Evolutionary conservation across 2,113 vertebrate species (phyloP), one percentile per base, ranked within the genome.

Genomic region (Athene noctua): DNA sequence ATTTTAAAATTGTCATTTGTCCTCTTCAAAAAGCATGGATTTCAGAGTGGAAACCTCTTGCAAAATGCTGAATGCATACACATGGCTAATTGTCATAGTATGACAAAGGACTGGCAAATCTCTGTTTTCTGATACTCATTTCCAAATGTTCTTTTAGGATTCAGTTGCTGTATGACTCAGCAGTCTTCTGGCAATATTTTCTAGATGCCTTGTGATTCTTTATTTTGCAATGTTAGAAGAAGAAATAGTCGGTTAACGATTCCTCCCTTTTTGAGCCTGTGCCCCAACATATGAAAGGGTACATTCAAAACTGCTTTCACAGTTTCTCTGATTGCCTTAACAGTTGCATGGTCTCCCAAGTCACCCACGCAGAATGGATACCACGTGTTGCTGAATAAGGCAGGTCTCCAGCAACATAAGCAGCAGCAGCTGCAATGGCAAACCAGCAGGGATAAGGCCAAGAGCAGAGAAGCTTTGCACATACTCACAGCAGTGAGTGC

Each of bases 141-240:
- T 96, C 94, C 94, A 88, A 92, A 96, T 91, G 68, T 61, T 89
- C 74, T 77, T 70, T 77, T 55, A 42, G 63, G 92, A 97, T 22
- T 54, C 72, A 63, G 58, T 21, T 34, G 94, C 82, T 92, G 65
- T 82, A 85, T 90, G 96, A 97, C 91, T 97, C 96, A 92, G 72
- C 73, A 86, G 75, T 80, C 92, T 94, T 95, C 78, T 90, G 94
- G 94, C 95, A 97, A 66, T 66, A 44, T 72, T 85, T 94, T 92
- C 86, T 75, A 84, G 63, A 74, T 47, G 92, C 38, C 62, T 84
- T 40, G 8, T 84, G 89, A 92, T 68, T 62, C 52, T 91, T 91
- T 88, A 82, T 78, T 93, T 92, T 91, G 91, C 82, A 65, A 11
- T 5, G 70, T 78, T 83, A 80, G 63, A 52, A 86, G 47, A 83